Base-by-base conservation (phyloP, 2,797 vertebrate genomes). In the Bucorvus abyssinicus region DNA sequence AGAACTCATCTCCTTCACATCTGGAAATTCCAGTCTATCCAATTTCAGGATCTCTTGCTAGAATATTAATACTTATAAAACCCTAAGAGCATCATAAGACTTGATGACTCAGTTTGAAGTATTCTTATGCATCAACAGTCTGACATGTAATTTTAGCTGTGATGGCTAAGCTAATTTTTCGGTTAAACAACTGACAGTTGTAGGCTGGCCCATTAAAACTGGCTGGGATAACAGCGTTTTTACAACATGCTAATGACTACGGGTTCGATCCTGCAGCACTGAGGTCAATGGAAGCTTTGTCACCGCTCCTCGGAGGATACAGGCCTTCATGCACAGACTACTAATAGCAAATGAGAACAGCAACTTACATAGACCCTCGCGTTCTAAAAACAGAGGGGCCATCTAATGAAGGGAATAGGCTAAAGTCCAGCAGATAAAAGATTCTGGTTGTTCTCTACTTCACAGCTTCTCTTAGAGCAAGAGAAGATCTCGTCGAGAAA, bases 121-220 rank as follows among this genome's bases (percentile, higher is more conserved):
- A 89, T 83, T 84, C 36, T 70, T 63, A 40, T 6, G 22, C 74
- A 90, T 45, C 40, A 61, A 34, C 55, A 82, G 45, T 74, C 83
- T 87, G 80, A 87, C 80, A 74, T 47, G 77, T 88, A 87, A 84
- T 91, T 84, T 96, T 61, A 74, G 83, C 68, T 82, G 77, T 74
- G 80, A 95, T 57, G 64, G 85, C 87, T 68, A 53, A 78, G 27
- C 73, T 94, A 95, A 95, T 87, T 94, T 94, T 91, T 90, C 86
- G 93, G 79, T 93, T 91, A 86, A 95, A 96, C 85, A 91, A 73
- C 77, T 49, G 47, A 47, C 87, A 84, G 4, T 40, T 91, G 87
- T 80, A 84, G 63, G 59, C 85, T 90, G 77, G 52, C 67, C 74
- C 81, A 82, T 67, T 29, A 63, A 94, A 67, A 56, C 1, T 22